phyloP scores from a whole-genome alignment of 1,140 invertebrate genomes.

The Globodera rostochiensis region DNA sequence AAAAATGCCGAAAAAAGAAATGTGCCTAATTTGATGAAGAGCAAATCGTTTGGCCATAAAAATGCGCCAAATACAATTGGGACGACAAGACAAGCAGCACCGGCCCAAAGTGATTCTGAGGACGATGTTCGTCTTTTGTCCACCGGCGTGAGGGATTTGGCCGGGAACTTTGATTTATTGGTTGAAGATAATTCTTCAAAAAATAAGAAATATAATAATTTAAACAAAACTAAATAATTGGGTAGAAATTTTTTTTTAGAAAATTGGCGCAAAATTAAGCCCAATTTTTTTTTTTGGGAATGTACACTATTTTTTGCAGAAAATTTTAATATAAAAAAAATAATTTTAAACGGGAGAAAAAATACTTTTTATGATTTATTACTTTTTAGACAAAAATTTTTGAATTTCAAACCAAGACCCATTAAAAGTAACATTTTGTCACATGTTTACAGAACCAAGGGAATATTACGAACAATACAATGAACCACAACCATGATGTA shows the following conservation, averaged over 20 bases:
- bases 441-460: background rate
- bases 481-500: background rate
- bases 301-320: too few relatives aligned
- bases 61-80: background rate
- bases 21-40: background rate
- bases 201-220: too few relatives aligned
- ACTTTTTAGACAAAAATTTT: too few relatives aligned
- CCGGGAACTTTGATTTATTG: slow-evolving; percentile 5
- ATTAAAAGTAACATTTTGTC: background rate
- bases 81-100: too few relatives aligned
- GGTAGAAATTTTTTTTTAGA: too few relatives aligned
- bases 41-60: background rate
- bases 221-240: too few relatives aligned
- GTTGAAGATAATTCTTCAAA: background rate
- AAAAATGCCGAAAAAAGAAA: background rate
- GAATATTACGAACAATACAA: background rate
- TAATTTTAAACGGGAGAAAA: too few relatives aligned
- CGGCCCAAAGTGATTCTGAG: background rate
- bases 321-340: too few relatives aligned
- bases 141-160: slow-evolving; percentile 3
- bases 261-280: too few relatives aligned
- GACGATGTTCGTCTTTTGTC: background rate
- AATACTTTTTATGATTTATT: too few relatives aligned
- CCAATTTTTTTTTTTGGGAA: too few relatives aligned
- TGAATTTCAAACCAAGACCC: too few relatives aligned